Conservation (phyloP, 2,113 vertebrate genomes). For the Redunca redunca region DNA sequence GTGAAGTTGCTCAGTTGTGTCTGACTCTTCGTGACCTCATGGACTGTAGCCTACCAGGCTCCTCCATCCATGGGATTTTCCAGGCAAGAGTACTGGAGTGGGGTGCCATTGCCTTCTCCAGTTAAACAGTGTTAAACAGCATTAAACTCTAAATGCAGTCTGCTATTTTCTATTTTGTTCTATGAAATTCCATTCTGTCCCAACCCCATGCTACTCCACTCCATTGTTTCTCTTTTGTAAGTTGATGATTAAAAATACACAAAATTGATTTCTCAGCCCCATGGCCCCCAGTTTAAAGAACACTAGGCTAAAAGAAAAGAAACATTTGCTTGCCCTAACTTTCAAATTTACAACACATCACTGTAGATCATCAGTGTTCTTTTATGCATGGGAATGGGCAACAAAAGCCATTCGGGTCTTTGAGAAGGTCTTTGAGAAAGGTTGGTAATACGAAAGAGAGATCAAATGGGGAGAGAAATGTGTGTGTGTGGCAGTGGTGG, state of each 20-base stretch:
- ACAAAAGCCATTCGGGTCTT: not conserved
- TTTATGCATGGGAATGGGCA: not conserved
- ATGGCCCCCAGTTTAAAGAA: not conserved
- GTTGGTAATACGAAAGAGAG: not conserved
- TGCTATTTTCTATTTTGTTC: not conserved
- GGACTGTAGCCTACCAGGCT: too few relatives aligned
- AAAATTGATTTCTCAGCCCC: not conserved
- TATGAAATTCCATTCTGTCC: not conserved
- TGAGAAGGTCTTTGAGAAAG: not conserved
- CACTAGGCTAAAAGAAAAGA: not conserved
- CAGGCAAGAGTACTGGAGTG: too few relatives aligned
- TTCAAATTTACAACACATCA: not conserved
- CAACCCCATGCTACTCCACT: not conserved
- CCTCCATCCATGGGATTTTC: too few relatives aligned
- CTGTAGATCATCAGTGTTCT: not conserved
- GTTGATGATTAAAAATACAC: not conserved
- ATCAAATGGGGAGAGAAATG: not conserved
- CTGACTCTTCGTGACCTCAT: accelerated
- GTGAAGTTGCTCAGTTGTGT: too few relatives aligned
- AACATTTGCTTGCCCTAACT: not conserved
- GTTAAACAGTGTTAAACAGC: not conserved
- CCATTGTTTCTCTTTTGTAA: not conserved
- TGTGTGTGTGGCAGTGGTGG: not conserved
- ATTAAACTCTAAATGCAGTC: not conserved
- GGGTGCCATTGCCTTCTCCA: too few relatives aligned